phyloP scores from a whole-genome alignment of 2,797 vertebrate genomes.

The Delichon dasypus region DNA sequence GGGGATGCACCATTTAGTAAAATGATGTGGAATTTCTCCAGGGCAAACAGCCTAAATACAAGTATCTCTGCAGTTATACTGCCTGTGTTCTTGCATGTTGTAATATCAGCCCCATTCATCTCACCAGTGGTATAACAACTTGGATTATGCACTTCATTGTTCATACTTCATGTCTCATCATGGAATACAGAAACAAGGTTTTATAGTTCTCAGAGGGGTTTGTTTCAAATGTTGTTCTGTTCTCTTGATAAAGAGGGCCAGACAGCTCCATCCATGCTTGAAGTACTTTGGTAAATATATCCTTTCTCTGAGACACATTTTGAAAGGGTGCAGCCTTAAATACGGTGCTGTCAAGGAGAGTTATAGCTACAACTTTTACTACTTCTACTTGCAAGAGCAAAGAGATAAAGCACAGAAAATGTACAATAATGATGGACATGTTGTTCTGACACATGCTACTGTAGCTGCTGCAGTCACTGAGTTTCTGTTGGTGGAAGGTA shows the following conservation, averaged over 20 bases:
- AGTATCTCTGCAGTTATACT: rapidly evolving
- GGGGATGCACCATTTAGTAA: neutral
- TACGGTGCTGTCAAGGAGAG: slow-evolving; percentile 1
- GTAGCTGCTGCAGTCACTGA: neutral
- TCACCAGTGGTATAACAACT: neutral
- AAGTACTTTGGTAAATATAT: slow-evolving; percentile 31
- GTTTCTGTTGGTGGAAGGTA: neutral
- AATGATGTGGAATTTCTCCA: neutral
- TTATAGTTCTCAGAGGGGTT: neutral
- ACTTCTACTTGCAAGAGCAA: neutral
- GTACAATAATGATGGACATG: neutral
- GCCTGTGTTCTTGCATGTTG: neutral
- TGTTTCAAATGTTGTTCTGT: neutral
- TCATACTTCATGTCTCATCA: neutral
- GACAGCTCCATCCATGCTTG: neutral
- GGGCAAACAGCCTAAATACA: neutral
- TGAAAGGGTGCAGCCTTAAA: slow-evolving; percentile 44
- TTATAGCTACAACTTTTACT: slow-evolving; percentile 28
- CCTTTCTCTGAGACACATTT: neutral
- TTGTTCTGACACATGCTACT: rapidly evolving
- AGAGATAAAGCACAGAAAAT: neutral
- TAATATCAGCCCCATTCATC: neutral
- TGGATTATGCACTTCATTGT: neutral
- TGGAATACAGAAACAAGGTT: neutral
- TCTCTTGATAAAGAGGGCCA: neutral